Evolutionary conservation across 1,140 invertebrate species (phyloP), one percentile per base, ranked within the genome.

Genomic region (Cardiocondyla obscurior): DNA sequence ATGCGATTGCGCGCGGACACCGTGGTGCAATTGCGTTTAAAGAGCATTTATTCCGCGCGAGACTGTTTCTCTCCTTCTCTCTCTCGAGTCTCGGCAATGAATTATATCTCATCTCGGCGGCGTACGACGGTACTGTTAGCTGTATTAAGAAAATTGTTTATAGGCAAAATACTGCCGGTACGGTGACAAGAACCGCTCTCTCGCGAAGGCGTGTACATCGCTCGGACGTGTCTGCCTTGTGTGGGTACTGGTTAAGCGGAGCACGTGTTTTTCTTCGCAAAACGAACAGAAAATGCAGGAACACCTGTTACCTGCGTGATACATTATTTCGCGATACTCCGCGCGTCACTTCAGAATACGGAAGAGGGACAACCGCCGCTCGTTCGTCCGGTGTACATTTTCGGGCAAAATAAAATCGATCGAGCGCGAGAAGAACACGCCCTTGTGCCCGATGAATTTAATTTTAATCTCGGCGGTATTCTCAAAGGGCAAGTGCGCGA

Each of bases 251-350:
- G 44, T 76, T 82, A 76, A 83, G 46, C 64, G 46, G 64, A 58
- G 73, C 84, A 84, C 84, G 84, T 81, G 83, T 81, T 82, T 81
- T 67, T 73, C 67, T 60, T 86, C 30, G 76, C 60, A 73, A 85
- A 86, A 86, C 84, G 44, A 46, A 14, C 5, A 76, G 73, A 72
- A 85, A 81, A 64, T 42, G 67, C 46, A 42, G 64, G 16, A 58
- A 74, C 82, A 84, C 82, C 84, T 85, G 84, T 85, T 85, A 85
- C 64, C 72, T 72, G 70, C 25, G 73, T 44, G 76, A 73, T 65
- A 49, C 67, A 73, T 73, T 84, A 82, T 81, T 64, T 62, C 67
- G 58, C 39, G 64, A 55, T 65, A 53, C 62, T 81, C 55, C 46
- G 22, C 22, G 46, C 58, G 55, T 69, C 82, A 60, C 53, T 51